Evolutionary conservation across 1,140 invertebrate genomes (phyloP).

Genomic region (Epicauta chinensis): DNA sequence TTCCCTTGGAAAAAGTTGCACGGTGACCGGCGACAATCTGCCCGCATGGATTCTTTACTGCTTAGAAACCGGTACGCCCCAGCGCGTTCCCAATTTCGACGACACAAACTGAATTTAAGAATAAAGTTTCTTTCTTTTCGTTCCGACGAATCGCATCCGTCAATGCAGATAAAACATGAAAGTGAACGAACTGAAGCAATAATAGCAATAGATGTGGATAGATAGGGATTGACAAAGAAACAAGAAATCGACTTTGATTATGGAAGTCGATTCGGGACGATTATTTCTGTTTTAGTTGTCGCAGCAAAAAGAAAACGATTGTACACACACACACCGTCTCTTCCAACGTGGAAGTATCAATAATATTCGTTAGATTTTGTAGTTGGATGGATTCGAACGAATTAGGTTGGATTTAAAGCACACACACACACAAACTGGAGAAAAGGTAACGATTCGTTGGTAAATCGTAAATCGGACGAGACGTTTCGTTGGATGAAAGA

Average conservation of each 20-base stretch:
- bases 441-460: slow-evolving; percentile 12
- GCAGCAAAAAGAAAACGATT: no score
- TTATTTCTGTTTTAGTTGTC: slow-evolving; percentile 15
- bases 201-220: no score
- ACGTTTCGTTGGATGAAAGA: slow-evolving; percentile 1
- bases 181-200: slow-evolving; percentile 18
- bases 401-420: background rate
- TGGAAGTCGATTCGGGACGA: slow-evolving; percentile 22
- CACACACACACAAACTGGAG: slow-evolving; percentile 11
- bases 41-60: slow-evolving; percentile 22
- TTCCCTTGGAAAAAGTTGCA: slow-evolving; percentile 3
- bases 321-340: no score
- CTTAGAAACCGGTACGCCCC: slow-evolving; percentile 18
- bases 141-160: background rate
- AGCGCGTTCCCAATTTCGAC: slow-evolving; percentile 31
- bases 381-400: slow-evolving; percentile 4
- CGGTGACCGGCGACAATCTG: slow-evolving; percentile 24
- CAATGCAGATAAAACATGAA: slow-evolving; percentile 26
- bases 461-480: slow-evolving; percentile 12
- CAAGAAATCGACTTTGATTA: slow-evolving; percentile 25
- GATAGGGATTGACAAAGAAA: no score
- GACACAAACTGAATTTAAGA: slow-evolving; percentile 34
- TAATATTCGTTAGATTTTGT: slow-evolving; percentile 10
- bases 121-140: slow-evolving; percentile 29
- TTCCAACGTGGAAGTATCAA: background rate